Percentiles rank a stretch among this genome's conserved stretches.
phyloP scores from a whole-genome alignment of 2,888 invertebrate genomes.

The Venustoraphidia nigricollis region DNA sequence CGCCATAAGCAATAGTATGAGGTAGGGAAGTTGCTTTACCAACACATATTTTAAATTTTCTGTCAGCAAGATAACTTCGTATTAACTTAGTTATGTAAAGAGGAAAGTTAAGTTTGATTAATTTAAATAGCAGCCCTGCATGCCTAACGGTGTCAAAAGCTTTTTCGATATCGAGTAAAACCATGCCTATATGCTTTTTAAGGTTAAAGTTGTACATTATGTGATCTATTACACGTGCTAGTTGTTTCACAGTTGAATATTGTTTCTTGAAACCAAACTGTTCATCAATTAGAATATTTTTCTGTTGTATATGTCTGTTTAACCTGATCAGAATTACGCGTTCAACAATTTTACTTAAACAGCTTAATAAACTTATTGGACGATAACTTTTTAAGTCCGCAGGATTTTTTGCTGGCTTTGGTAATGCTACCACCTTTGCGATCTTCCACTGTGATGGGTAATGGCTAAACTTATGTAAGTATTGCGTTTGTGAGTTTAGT shows the following conservation, averaged over 20 bases:
- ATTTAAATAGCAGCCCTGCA: conserved; percentile 12
- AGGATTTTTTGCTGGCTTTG: background rate
- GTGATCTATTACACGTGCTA: conserved; percentile 13
- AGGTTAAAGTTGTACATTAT: conserved; percentile 12
- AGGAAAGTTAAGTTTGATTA: conserved; percentile 10
- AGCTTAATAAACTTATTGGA: too few relatives aligned
- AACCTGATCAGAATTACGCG: conserved; percentile 9
- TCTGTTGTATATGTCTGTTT: conserved; percentile 1
- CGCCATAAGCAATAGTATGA: conserved; percentile 13
- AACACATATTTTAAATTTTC: conserved; percentile 11
- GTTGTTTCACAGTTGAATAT: conserved; percentile 16
- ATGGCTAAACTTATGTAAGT: background rate
- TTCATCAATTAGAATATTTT: conserved; percentile 8
- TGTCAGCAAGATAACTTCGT: conserved; percentile 10
- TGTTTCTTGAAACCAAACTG: conserved; percentile 18
- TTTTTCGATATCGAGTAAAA: conserved; percentile 16
- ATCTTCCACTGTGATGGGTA: background rate
- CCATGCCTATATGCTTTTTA: conserved; percentile 12
- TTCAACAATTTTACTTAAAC: conserved; percentile 14
- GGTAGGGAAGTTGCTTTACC: conserved; percentile 6
- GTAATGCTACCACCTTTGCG: background rate
- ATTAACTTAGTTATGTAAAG: conserved; percentile 11
- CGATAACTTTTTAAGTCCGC: too few relatives aligned
- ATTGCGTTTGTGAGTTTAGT: background rate
- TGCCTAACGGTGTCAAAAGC: conserved; percentile 19